Evolutionary conservation across 2,113 vertebrate species (phyloP).

Genomic region (Cynoglossus semilaevis): DNA sequence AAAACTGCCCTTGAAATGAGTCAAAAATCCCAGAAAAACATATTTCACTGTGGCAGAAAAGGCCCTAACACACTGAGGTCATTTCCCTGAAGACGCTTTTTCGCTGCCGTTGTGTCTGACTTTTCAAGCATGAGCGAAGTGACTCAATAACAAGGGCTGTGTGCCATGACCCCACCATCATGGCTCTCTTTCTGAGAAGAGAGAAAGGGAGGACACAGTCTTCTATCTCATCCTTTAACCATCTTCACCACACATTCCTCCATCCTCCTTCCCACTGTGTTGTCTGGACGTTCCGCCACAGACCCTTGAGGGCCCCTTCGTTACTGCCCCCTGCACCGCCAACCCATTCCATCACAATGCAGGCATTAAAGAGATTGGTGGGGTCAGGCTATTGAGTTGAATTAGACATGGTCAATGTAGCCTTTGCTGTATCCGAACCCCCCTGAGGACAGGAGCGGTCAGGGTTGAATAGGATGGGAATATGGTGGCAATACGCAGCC

Average conservation of each 20-base stretch:
- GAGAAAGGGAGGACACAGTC: constrained; percentile 1
- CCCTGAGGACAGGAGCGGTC: constrained; percentile 63
- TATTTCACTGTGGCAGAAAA: too few species aligned
- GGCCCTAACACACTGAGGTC: too few species aligned
- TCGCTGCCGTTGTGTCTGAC: constrained; percentile 34
- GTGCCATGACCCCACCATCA: constrained; percentile 36
- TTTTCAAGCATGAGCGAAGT: constrained; percentile 52
- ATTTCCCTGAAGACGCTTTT: constrained; percentile 26
- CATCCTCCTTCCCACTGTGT: constrained; percentile 37
- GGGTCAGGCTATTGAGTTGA: constrained; percentile 76
- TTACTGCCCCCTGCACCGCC: background rate
- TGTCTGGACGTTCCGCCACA: constrained; percentile 57
- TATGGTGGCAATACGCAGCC: constrained; percentile 49
- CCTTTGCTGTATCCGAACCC: constrained; percentile 39
- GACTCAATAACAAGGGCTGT: constrained; percentile 48
- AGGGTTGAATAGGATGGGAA: constrained; percentile 53
- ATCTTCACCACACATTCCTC: constrained; percentile 51
- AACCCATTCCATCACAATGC: constrained; percentile 7
- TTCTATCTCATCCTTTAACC: constrained; percentile 30
- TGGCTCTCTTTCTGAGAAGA: constrained; percentile 18
- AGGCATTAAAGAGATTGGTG: constrained; percentile 73
- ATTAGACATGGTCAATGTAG: constrained; percentile 82
- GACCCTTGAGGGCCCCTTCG: constrained; percentile 21
- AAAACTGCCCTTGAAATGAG: too few species aligned
- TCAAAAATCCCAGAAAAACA: too few species aligned